Evolutionary conservation across 2,797 vertebrate genomes (phyloP).

Genomic region (Amblyraja radiata): DNA sequence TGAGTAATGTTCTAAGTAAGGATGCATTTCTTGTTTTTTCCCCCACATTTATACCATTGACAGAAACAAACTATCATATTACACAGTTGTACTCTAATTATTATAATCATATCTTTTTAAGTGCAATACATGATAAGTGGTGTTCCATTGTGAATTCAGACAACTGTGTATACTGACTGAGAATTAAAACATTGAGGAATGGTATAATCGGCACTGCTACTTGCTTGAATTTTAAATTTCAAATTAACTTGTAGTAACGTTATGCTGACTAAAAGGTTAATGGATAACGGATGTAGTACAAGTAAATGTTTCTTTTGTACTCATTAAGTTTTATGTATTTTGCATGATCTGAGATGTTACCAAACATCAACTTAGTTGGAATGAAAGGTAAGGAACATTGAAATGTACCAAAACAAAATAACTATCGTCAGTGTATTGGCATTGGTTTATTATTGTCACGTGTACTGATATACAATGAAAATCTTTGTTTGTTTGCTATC

Average conservation of each 20-base stretch:
- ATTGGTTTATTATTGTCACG: no score
- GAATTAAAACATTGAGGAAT: conserved; percentile 13
- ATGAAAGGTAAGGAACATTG: background rate
- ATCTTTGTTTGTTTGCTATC: no score
- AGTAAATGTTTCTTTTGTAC: conserved; percentile 2
- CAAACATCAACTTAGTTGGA: background rate
- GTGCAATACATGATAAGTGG: conserved; percentile 34
- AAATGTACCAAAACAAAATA: background rate
- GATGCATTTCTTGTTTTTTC: background rate
- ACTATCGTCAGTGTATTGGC: no score
- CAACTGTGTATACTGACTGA: conserved; percentile 20
- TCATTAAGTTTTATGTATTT: background rate
- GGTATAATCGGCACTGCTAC: conserved; percentile 23
- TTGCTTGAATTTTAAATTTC: conserved; percentile 34
- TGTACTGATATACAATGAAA: no score
- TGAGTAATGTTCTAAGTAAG: background rate
- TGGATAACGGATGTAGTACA: background rate
- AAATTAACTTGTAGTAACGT: conserved; percentile 16
- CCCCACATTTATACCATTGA: conserved; percentile 24
- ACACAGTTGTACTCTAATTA: conserved; percentile 29
- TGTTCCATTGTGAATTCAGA: conserved; percentile 31
- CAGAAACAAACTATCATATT: conserved; percentile 21
- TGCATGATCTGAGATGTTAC: background rate
- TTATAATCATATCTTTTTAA: conserved; percentile 35
- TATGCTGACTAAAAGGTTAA: background rate